Conservation (phyloP, 2,797 vertebrate species). For the Pseudomugil gertrudae region DNA sequence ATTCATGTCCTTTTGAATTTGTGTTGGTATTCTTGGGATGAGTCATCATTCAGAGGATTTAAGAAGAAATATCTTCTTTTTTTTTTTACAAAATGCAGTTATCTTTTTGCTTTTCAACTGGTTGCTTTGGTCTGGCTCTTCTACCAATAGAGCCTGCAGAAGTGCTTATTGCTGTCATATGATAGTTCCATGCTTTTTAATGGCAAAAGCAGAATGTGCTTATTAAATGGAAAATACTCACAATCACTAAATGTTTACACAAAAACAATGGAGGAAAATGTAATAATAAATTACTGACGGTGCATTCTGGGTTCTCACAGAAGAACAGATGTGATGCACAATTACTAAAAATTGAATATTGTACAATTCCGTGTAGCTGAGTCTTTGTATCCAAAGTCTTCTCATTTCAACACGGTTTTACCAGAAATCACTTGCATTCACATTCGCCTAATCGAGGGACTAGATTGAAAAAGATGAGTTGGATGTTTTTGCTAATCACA, state of each 20-base stretch:
- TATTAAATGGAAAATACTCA: constrained; percentile 7
- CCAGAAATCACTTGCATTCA: background rate
- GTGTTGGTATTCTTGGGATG: constrained; percentile 39
- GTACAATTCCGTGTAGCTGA: too few relatives aligned
- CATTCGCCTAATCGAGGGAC: background rate
- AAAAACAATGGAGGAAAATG: background rate
- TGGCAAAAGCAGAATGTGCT: constrained; percentile 5
- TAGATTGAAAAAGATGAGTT: constrained; percentile 1
- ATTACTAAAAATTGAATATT: background rate
- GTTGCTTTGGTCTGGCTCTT: constrained; percentile 7
- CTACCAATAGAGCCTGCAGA: background rate
- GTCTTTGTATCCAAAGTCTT: too few relatives aligned
- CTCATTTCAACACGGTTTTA: background rate
- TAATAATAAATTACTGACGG: background rate
- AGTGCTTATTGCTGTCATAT: background rate
- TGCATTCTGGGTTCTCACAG: background rate
- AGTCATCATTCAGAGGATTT: constrained; percentile 43
- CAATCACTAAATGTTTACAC: background rate
- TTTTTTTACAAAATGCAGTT: background rate
- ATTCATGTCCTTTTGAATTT: constrained; percentile 31
- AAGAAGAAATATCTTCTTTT: background rate
- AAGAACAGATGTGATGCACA: constrained; percentile 1
- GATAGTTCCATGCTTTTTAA: constrained; percentile 1
- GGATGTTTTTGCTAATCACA: background rate
- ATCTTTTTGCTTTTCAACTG: constrained; percentile 12